Base-by-base conservation (phyloP, 2,888 invertebrate genomes). In the Neoitamus cyanurus region DNA sequence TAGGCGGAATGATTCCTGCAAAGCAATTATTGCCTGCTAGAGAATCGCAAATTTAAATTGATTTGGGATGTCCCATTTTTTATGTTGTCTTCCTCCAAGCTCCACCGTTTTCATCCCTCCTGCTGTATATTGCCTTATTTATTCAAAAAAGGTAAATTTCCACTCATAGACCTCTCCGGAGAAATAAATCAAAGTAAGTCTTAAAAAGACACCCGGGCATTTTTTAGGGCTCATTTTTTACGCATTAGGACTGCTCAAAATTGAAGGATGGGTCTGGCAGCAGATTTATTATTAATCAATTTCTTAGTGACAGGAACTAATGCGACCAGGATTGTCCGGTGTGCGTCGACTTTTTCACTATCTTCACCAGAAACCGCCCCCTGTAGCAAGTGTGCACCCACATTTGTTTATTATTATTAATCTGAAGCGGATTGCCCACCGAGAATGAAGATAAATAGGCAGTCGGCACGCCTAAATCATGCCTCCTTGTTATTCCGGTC, bases 111-210 rank as follows among this genome's bases (percentile, higher is more conserved):
- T 9, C 7, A 58, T 6, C 20, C 0, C 9, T 58, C 9, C 37
- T 37, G 7, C 9, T 20, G n/a, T 15, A 58, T 58, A 20, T 5
- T 7, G 15, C 1, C 48, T 48, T 20, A 48, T 58, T 25, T 58
- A 58, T 58, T 58, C 25, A 20, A 58, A 58, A 20, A 58, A 58
- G 58, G 58, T 58, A 58, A 58, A 58, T 58, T 58, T 58, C 25
- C 20, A 25, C 37, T 58, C 58, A 58, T 15, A 58, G 20, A 7
- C 20, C 6, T 7, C 20, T 48, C 5, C 15, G 7, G 9, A 58
- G 58, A 58, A 58, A 58, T 58, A 58, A 58, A 58, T 58, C 58
- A 58, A 58, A 25, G 58, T 58, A 58, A 58, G 58, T 58, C 58
- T 58, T 58, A 58, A 58, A 15, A 25, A 58, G 58, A 15, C 58